phyloP scores from a whole-genome alignment of 1,140 invertebrate genomes.

The Caenorhabditis latens region DNA sequence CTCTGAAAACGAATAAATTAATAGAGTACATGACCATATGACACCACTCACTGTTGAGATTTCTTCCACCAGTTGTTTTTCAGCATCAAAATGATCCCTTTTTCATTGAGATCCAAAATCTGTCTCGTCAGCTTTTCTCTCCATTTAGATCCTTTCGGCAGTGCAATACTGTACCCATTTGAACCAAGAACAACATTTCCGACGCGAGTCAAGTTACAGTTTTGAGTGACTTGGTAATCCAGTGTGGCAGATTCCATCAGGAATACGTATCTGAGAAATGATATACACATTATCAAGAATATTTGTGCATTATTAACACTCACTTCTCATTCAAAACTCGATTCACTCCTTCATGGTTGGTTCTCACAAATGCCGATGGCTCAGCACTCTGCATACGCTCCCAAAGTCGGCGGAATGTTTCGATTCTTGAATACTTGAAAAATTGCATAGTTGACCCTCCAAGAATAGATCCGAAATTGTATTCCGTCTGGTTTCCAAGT shows the following conservation, averaged over 20 bases:
- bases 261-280: slow-evolving; percentile 89
- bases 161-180: slow-evolving; percentile 93
- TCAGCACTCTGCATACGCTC: slow-evolving; percentile 79
- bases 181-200: slow-evolving; percentile 91
- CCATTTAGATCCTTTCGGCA: slow-evolving; percentile 82
- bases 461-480: slow-evolving; percentile 62
- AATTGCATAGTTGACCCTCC: slow-evolving; percentile 69
- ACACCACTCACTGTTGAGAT: slow-evolving; percentile 59
- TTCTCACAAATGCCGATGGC: slow-evolving; percentile 87
- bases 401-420: slow-evolving; percentile 69
- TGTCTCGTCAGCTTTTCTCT: slow-evolving; percentile 69
- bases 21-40: too few species aligned
- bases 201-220: slow-evolving; percentile 90
- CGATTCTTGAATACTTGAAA: slow-evolving; percentile 70
- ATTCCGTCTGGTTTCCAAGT: slow-evolving; percentile 82
- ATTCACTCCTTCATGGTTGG: slow-evolving; percentile 88
- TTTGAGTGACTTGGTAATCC: slow-evolving; percentile 90
- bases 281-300: slow-evolving; percentile 94
- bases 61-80: slow-evolving; percentile 72
- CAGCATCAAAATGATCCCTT: slow-evolving; percentile 70
- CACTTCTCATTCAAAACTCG: slow-evolving; percentile 85
- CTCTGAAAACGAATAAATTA: background rate
- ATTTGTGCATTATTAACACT: background rate
- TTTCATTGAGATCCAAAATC: slow-evolving; percentile 70
- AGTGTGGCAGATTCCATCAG: slow-evolving; percentile 91